phyloP scores from a whole-genome alignment of 30 jellyfish, hydroid and myxozoan species.

The Cassiopea xamachana region DNA sequence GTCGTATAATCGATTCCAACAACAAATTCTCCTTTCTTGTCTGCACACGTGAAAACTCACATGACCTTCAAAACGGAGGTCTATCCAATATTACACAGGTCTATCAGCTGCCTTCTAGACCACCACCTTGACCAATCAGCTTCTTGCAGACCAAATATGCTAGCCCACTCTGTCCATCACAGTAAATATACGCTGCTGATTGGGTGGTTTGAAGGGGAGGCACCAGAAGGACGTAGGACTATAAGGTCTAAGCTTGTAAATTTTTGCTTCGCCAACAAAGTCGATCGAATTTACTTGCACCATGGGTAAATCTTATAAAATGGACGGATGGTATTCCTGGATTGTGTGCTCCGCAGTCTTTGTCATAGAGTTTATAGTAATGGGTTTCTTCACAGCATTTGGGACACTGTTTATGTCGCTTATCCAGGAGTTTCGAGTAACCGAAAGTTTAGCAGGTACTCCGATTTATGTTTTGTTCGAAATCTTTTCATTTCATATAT shows the following conservation, averaged over 20 bases:
- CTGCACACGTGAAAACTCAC: constrained; percentile 26
- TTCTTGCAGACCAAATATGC: constrained; percentile 41
- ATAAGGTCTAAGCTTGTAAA: constrained; percentile 23
- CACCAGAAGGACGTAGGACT: constrained; percentile 3
- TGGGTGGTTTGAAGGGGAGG: constrained; percentile 21
- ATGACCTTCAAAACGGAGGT: constrained; percentile 9
- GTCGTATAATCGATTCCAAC: neutral
- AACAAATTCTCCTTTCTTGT: neutral
- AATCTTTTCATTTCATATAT: neutral
- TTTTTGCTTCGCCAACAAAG: constrained; percentile 1
- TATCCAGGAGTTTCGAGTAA: constrained; percentile 41
- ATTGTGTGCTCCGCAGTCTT: constrained; percentile 60
- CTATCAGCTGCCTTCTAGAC: constrained; percentile 54
- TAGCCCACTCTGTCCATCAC: constrained; percentile 57
- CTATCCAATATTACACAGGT: constrained; percentile 31
- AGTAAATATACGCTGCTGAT: constrained; percentile 8
- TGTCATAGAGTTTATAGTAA: constrained; percentile 55
- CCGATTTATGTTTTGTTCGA: neutral
- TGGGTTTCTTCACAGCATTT: constrained; percentile 66
- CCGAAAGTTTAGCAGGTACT: constrained; percentile 77
- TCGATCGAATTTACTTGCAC: neutral
- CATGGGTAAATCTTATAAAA: constrained; percentile 6
- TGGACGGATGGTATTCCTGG: constrained; percentile 75
- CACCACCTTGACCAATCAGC: constrained; percentile 40
- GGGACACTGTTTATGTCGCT: constrained; percentile 69